Percentiles rank a stretch among this genome's conserved stretches.
These are phyloP conservation scores for Thereva unica DNA, from an alignment of 2,888 invertebrate species.

Conservation along the genomic window DNA sequence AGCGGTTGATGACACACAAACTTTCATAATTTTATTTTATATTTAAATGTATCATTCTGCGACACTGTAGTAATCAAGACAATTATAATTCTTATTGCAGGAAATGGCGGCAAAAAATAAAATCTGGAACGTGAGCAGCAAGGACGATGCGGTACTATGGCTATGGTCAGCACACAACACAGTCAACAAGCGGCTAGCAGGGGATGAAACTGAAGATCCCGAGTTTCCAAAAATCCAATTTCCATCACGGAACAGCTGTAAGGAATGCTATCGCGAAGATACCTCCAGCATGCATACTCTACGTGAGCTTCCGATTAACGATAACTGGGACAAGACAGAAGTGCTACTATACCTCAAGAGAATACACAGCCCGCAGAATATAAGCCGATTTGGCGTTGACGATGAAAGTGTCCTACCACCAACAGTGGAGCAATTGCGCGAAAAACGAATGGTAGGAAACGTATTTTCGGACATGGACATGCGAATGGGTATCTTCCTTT, in stretches of 20 bases:
- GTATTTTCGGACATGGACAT: slow-evolving; percentile 64
- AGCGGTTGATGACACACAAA: too few species aligned
- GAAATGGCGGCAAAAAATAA: slow-evolving; percentile 76
- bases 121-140: slow-evolving; percentile 69
- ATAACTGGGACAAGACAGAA: slow-evolving; percentile 53
- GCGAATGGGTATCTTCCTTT: slow-evolving; percentile 75
- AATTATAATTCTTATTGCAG: slow-evolving; percentile 51
- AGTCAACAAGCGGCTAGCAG: slow-evolving; percentile 85
- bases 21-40: too few species aligned
- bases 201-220: slow-evolving; percentile 89
- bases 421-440: slow-evolving; percentile 48
- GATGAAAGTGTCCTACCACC: slow-evolving; percentile 48
- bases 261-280: slow-evolving; percentile 64
- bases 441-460: slow-evolving; percentile 52
- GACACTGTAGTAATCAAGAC: too few species aligned
- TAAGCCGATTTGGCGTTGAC: slow-evolving; percentile 52
- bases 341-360: slow-evolving; percentile 54
- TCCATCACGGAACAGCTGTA: slow-evolving; percentile 72
- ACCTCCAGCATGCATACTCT: slow-evolving; percentile 36
- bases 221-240: slow-evolving; percentile 86
- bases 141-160: slow-evolving; percentile 84
- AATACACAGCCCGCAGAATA: slow-evolving; percentile 52
- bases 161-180: slow-evolving; percentile 93
- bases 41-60: too few species aligned
- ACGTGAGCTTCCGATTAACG: slow-evolving; percentile 44